Evolutionary conservation across 1,140 invertebrate species (phyloP).

Genomic region (Drosophila sp.): DNA sequence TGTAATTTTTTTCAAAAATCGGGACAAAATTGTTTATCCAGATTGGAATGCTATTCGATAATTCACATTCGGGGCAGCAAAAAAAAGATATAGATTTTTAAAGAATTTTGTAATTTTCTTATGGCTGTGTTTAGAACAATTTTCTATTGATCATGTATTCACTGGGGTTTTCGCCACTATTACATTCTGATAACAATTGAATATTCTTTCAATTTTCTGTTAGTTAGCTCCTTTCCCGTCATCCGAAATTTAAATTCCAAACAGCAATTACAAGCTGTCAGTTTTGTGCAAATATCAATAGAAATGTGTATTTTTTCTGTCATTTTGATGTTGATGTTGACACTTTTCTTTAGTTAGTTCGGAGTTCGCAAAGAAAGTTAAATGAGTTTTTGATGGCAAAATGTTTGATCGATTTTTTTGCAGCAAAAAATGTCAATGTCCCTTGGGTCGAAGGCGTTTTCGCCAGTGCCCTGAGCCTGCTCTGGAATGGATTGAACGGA

Average conservation of each 20-base stretch:
- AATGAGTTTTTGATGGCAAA: conserved; percentile 62
- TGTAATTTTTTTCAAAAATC: too few species aligned
- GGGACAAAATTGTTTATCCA: too few species aligned
- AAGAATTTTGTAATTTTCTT: too few species aligned
- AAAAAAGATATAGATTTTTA: too few species aligned
- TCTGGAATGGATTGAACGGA: neutral
- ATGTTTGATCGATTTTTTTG: conserved; percentile 71
- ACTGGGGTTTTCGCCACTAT: too few species aligned
- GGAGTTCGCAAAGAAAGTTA: conserved; percentile 49
- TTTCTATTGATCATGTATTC: too few species aligned
- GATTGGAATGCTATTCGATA: too few species aligned
- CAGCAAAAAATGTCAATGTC: conserved; percentile 44
- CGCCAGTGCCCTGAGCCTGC: neutral
- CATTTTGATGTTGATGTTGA: conserved; percentile 44
- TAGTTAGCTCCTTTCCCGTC: conserved; percentile 15
- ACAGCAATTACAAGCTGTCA: conserved; percentile 45
- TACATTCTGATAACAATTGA: neutral
- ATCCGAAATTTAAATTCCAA: conserved; percentile 13
- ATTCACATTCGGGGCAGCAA: too few species aligned
- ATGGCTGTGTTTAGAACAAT: too few species aligned
- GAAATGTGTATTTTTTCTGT: conserved; percentile 59
- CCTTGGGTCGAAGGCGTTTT: conserved; percentile 2
- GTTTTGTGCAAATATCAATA: conserved; percentile 65
- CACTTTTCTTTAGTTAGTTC: conserved; percentile 46
- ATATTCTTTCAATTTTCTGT: neutral